phyloP scores from a whole-genome alignment of 2,113 vertebrate species.

The Ictalurus punctatus region DNA sequence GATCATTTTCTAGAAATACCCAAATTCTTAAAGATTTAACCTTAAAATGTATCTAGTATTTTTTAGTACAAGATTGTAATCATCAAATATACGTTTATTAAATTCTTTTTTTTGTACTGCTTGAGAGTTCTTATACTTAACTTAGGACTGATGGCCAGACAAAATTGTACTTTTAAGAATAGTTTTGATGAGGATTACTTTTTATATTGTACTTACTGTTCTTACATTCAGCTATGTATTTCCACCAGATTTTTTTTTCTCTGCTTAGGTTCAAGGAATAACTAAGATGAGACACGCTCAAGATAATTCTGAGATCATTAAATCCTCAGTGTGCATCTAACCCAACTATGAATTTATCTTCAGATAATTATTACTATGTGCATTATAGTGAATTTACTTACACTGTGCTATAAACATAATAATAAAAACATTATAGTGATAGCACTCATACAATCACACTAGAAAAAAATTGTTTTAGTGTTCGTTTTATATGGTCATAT shows the following conservation, averaged over 20 bases:
- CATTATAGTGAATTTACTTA: not conserved
- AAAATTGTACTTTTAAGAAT: not conserved
- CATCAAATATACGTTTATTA: not conserved
- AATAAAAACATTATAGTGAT: not conserved
- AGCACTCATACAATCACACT: not conserved
- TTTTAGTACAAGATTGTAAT: not conserved
- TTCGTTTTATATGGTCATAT: not conserved
- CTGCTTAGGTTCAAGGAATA: too few relatives aligned
- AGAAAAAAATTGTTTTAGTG: not conserved
- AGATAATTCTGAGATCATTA: not conserved
- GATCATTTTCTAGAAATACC: too few relatives aligned
- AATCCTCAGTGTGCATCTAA: not conserved
- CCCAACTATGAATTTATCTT: not conserved
- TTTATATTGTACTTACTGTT: not conserved
- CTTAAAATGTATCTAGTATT: not conserved
- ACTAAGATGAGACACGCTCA: not conserved
- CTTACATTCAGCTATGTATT: too few relatives aligned
- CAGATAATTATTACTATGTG: not conserved
- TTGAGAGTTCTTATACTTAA: not conserved
- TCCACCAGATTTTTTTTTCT: too few relatives aligned
- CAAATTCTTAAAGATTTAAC: not conserved
- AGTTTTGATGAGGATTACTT: not conserved
- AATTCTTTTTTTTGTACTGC: not conserved
- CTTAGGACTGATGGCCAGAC: not conserved
- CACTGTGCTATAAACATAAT: not conserved